Conservation (phyloP, 2,113 vertebrate species). For the Apodemus sylvaticus region DNA sequence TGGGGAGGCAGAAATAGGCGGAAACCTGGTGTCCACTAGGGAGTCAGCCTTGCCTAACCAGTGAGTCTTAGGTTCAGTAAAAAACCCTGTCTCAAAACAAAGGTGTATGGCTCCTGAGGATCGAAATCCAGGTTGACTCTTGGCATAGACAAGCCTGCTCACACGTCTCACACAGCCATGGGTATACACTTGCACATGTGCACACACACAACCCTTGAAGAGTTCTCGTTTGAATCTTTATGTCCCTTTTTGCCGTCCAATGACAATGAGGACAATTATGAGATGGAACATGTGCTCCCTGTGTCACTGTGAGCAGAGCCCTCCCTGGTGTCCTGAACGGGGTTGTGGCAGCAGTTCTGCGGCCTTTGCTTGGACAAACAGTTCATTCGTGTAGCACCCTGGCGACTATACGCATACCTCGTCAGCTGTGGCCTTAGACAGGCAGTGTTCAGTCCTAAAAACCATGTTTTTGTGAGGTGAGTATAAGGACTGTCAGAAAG, state of each 20-base stretch:
- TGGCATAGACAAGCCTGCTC: neutral
- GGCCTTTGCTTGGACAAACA: neutral
- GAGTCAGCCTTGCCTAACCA: neutral
- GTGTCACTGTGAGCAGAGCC: neutral
- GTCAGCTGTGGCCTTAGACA: neutral
- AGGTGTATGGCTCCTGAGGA: neutral
- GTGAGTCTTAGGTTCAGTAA: neutral
- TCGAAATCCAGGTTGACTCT: too few species aligned
- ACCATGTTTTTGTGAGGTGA: neutral
- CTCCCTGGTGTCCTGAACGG: neutral
- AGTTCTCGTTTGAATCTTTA: neutral
- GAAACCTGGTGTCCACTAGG: neutral
- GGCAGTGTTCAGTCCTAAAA: neutral
- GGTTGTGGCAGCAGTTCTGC: fast-evolving
- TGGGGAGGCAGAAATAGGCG: neutral
- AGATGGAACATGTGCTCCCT: neutral
- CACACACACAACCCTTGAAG: neutral
- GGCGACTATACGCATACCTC: too few species aligned
- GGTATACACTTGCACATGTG: neutral
- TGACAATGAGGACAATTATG: neutral
- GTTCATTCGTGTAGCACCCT: neutral
- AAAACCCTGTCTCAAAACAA: neutral
- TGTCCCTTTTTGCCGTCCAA: neutral
- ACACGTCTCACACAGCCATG: neutral
- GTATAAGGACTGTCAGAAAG: neutral